These are phyloP conservation scores for Harpalus rubripes DNA, from an alignment of 2,888 invertebrate genomes.

Conservation along the genomic window DNA sequence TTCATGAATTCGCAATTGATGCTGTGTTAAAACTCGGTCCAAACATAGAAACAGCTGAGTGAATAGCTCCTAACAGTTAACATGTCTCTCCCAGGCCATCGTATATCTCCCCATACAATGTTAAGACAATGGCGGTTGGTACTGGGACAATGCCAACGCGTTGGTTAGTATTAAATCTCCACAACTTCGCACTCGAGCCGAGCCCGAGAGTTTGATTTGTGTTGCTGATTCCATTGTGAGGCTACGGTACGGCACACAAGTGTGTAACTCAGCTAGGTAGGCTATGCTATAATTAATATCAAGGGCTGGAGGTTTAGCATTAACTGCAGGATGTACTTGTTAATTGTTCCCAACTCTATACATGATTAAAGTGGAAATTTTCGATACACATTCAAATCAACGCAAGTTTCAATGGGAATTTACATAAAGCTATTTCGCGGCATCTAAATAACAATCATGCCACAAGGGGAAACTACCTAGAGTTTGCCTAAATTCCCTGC, in stretches of 20 bases:
- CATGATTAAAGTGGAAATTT: constrained; percentile 28
- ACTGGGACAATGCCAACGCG: constrained; percentile 39
- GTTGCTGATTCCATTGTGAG: constrained; percentile 10
- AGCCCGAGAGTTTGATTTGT: constrained; percentile 40
- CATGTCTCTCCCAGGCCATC: constrained; percentile 49
- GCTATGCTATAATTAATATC: background rate
- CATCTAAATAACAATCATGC: background rate
- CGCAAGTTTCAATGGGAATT: constrained; percentile 1
- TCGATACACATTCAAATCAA: constrained; percentile 30
- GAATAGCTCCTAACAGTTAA: constrained; percentile 41
- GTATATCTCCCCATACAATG: constrained; percentile 62
- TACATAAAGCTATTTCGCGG: background rate
- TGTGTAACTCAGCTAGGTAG: background rate
- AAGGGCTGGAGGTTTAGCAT: constrained; percentile 19
- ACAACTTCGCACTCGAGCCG: constrained; percentile 1
- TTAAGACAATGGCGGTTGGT: constrained; percentile 54
- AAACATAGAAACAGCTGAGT: too few relatives aligned
- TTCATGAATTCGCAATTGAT: too few relatives aligned
- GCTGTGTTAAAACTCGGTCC: too few relatives aligned
- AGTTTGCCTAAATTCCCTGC: too few relatives aligned
- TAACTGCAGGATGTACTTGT: constrained; percentile 20
- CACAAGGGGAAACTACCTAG: too few relatives aligned
- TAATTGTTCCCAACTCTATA: constrained; percentile 48
- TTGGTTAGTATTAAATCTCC: constrained; percentile 44
- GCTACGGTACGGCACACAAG: background rate